phyloP scores from a whole-genome alignment of 2,113 vertebrate species.

The Ochotona curzoniae region DNA sequence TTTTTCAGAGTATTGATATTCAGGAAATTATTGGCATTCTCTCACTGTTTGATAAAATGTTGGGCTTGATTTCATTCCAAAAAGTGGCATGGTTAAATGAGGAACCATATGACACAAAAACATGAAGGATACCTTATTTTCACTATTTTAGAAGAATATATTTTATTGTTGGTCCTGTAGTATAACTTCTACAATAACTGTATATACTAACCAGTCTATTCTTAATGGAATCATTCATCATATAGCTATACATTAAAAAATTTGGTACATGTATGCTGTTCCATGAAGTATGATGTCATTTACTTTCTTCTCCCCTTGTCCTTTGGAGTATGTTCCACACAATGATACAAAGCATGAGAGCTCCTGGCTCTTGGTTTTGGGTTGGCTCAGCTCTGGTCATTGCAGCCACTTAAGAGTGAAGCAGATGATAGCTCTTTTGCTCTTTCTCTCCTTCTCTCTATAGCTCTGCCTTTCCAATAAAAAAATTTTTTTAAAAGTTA shows the following conservation, averaged over 20 bases:
- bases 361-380: too few relatives aligned
- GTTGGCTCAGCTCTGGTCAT: too few relatives aligned
- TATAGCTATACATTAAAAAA: slow-evolving; percentile 23
- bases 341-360: not conserved
- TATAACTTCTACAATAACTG: slow-evolving; percentile 76
- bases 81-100: not conserved
- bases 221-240: slow-evolving; percentile 7
- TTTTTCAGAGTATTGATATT: not conserved
- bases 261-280: not conserved
- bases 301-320: slow-evolving; percentile 36
- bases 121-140: slow-evolving; percentile 76
- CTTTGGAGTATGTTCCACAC: slow-evolving; percentile 36
- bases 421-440: too few relatives aligned
- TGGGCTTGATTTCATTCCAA: slow-evolving; percentile 45
- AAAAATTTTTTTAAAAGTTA: too few relatives aligned
- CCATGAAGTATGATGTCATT: slow-evolving; percentile 8
- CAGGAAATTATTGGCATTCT: slow-evolving; percentile 16
- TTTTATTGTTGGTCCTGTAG: slow-evolving; percentile 82
- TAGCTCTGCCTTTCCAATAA: too few relatives aligned
- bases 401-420: too few relatives aligned
- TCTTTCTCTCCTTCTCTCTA: too few relatives aligned
- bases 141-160: slow-evolving; percentile 76
- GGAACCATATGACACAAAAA: slow-evolving; percentile 53
- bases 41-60: slow-evolving; percentile 46
- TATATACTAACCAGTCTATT: not conserved